Base-by-base conservation (phyloP, 1,140 invertebrate genomes). In the Agrilus planipennis region DNA sequence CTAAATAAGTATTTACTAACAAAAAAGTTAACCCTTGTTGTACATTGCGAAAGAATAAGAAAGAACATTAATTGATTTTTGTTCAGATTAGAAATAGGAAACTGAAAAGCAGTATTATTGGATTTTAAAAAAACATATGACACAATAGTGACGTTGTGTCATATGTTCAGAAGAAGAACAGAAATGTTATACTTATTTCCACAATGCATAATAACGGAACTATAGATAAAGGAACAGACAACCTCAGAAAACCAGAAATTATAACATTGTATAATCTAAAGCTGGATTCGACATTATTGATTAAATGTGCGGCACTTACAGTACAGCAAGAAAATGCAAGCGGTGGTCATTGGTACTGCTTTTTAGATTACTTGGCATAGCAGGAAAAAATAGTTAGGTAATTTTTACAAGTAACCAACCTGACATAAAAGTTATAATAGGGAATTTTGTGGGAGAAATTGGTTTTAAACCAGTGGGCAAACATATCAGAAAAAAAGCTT, bases 381-480 rank as follows among this genome's bases (percentile, higher is more conserved):
- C 65, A 12, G 55, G 65, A 4, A 54, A 69, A 1, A 71, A 69
- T 49, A 58, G 64, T 34, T 63, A 67, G 54, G 58, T 69, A 1
- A 51, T 57, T 46, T 49, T 55, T 23, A n/a, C n/a, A n/a, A n/a
- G n/a, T n/a, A n/a, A n/a, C n/a, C n/a, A n/a, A n/a, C n/a, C n/a
- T n/a, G n/a, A n/a, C n/a, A n/a, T n/a, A n/a, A n/a, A n/a, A n/a
- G n/a, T n/a, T n/a, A n/a, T n/a, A n/a, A n/a, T n/a, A n/a, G n/a
- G n/a, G n/a, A n/a, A n/a, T n/a, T n/a, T n/a, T n/a, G n/a, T n/a
- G n/a, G n/a, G n/a, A n/a, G n/a, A n/a, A n/a, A n/a, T n/a, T n/a
- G n/a, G n/a, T n/a, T n/a, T n/a, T n/a, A n/a, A n/a, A n/a, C n/a
- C n/a, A n/a, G n/a, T n/a, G n/a, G n/a, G n/a, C n/a, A n/a, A n/a